Conservation (phyloP, 2,888 invertebrate genomes). For the Anthophora plumipes region DNA sequence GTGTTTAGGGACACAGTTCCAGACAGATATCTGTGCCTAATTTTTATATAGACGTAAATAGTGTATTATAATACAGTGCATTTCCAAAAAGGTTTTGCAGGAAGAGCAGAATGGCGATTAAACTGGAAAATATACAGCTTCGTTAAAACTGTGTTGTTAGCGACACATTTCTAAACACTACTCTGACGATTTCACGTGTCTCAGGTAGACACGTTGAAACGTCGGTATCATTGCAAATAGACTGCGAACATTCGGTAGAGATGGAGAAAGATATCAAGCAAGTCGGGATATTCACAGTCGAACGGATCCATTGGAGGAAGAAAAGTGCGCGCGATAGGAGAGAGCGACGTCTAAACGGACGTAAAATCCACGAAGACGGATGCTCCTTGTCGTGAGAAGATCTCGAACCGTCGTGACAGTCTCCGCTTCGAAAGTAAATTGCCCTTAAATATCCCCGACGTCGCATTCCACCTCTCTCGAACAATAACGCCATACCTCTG, state of each 20-base stretch:
- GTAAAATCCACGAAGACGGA: not conserved
- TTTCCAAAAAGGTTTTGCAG: no score
- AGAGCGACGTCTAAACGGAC: not conserved
- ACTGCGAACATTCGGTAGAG: not conserved
- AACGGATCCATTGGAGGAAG: not conserved
- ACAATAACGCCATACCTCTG: not conserved
- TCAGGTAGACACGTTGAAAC: no score
- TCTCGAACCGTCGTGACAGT: constrained; percentile 26
- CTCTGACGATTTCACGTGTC: not conserved
- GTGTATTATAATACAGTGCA: no score
- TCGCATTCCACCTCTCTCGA: not conserved
- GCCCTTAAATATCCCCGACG: not conserved
- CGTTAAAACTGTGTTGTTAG: no score
- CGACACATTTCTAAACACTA: no score
- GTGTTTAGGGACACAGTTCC: no score
- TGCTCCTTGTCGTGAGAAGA: constrained; percentile 14
- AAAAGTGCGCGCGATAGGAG: constrained; percentile 15
- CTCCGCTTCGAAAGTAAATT: constrained; percentile 17
- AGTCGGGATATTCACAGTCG: constrained; percentile 13
- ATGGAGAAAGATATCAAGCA: not conserved
- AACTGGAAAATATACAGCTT: no score
- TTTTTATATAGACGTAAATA: no score
- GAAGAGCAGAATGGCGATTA: no score
- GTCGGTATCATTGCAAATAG: no score
- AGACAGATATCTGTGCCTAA: no score